Evolutionary conservation across 1,140 invertebrate genomes (phyloP), one percentile per base, ranked within the genome.

Genomic region (Argopecten irradians): DNA sequence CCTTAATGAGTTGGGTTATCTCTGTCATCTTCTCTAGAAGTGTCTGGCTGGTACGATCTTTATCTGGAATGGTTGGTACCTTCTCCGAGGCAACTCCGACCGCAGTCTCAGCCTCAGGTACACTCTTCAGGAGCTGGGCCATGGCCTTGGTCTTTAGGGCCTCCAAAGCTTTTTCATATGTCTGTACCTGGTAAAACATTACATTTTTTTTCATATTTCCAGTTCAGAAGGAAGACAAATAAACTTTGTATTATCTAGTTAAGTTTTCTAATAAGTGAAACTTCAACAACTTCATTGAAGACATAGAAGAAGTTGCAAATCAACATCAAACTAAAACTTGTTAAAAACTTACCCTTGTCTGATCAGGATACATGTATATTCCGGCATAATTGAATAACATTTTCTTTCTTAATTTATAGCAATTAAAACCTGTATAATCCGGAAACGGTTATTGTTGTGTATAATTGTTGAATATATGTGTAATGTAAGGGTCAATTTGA

Each of bases 91-190:
- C 87, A 82, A 32, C 55, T 9, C 14, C 46, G 8, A 41, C 39
- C 28, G n/a, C n/a, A 55, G 92, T 89, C 43, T 90, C 88, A 32
- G 86, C 86, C n/a, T 90, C 89, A 33, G 88, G 85, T 28, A 92
- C 71, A 39, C 91, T 91, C 35, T 90, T 88, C 36, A 92, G 1
- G 33, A 92, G 36, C 11, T 90, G 86, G 19, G 36, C n/a, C 16
- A 91, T 34, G 0, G 87, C 46, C 84, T 91, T 91, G 0, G 43
- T 85, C n/a, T 41, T 90, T 43, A 94, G 86, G 32, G 85, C 86
- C 33, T 92, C 89, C 34, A 92, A 84, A 32, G 91, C 90, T 34
- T 86, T 86, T 19, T 88, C 84, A 36, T 94, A 94, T 5, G 92
- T 92, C 14, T 89, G 83, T n/a, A 84, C 84, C 55, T 71, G 22